Conservation (phyloP, 2,888 invertebrate genomes). For the Zaprionus bogoriensis region DNA sequence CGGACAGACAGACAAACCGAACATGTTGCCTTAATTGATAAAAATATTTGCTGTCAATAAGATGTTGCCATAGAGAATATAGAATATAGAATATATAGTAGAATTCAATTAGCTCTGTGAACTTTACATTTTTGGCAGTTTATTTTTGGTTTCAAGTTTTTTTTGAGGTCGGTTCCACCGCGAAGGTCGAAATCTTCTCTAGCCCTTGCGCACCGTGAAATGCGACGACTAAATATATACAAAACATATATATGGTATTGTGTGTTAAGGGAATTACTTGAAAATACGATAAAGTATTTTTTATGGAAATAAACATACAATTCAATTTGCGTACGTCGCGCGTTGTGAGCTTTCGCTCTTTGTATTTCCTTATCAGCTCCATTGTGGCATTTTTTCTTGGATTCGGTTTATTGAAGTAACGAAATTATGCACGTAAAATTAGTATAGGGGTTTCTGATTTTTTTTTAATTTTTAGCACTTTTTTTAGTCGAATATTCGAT, state of each 20-base stretch:
- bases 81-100: constrained; percentile 27
- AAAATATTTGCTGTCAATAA: constrained; percentile 62
- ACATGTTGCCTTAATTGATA: constrained; percentile 58
- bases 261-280: neutral
- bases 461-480: neutral
- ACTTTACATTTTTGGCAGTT: constrained; percentile 11
- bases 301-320: constrained; percentile 63
- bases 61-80: constrained; percentile 13
- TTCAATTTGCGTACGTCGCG: constrained; percentile 71
- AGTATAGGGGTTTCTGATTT: constrained; percentile 4
- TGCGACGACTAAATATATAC: neutral
- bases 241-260: neutral
- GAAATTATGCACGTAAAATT: neutral
- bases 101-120: constrained; percentile 41
- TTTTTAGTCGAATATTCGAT: neutral
- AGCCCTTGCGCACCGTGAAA: neutral
- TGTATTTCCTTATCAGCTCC: constrained; percentile 79
- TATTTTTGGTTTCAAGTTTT: constrained; percentile 19
- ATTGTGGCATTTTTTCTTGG: constrained; percentile 55
- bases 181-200: constrained; percentile 30
- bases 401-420: neutral
- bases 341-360: constrained; percentile 72
- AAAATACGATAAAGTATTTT: neutral
- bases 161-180: constrained; percentile 5
- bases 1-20: constrained; percentile 11